Evolutionary conservation across 2,888 invertebrate genomes (phyloP), one percentile per base, ranked within the genome.

Genomic region (Panorpa germanica): DNA sequence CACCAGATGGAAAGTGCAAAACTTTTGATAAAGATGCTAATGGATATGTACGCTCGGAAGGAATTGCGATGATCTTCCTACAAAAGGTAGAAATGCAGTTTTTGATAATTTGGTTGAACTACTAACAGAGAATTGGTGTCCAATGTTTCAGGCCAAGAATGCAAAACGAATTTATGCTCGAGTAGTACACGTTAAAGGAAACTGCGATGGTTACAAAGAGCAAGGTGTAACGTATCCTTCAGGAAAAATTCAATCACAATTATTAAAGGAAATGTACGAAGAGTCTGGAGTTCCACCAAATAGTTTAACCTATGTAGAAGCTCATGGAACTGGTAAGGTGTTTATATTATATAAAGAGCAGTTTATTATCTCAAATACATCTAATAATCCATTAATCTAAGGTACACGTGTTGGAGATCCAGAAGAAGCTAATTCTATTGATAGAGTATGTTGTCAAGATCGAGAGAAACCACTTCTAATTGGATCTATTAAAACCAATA

Each of bases 311-410:
- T 93, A 88, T 53, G 74, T 93, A 2, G 93, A 93, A 55, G 85
- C 90, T 29, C 93, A 93, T 55, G 91, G 91, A 35, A 91, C 91
- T 14, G 93, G 91, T 35, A 93, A 91, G 7, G 86, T 86, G 37
- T 76, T 82, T 3, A 90, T n/a, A n/a, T n/a, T n/a, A n/a, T n/a
- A n/a, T n/a, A n/a, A n/a, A n/a, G n/a, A n/a, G n/a, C n/a, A n/a
- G n/a, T n/a, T n/a, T n/a, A n/a, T n/a, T n/a, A n/a, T n/a, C n/a
- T n/a, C n/a, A n/a, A n/a, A n/a, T n/a, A n/a, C n/a, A n/a, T n/a
- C n/a, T n/a, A n/a, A n/a, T n/a, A n/a, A n/a, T n/a, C n/a, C n/a
- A n/a, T n/a, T n/a, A n/a, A n/a, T n/a, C n/a, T n/a, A n/a, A n/a
- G n/a, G n/a, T n/a, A 63, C 64, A 4, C 63, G 73, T 1, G 58